Percentiles rank a stretch among this genome's conserved stretches.
Conservation (phyloP, 2,797 vertebrate species). For the Perodicticus potto region DNA sequence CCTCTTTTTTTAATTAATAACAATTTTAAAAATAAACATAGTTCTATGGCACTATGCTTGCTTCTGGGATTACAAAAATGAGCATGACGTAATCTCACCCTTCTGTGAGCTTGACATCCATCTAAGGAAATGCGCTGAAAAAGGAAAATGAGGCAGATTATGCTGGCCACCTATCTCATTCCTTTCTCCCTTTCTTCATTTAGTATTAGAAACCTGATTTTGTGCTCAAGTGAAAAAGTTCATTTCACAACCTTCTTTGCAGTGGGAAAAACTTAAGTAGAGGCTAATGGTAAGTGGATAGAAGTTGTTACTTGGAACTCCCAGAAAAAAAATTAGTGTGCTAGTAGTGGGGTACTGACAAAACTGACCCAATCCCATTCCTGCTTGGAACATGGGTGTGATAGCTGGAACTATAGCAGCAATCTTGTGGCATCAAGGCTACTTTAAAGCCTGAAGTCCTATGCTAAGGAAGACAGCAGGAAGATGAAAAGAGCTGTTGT, state of each 20-base stretch:
- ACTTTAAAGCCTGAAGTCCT: neutral
- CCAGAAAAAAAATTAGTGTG: slow-evolving; percentile 21
- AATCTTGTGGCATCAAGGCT: neutral
- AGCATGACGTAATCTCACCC: neutral
- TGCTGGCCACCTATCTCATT: neutral
- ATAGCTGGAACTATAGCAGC: neutral
- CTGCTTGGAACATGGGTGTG: neutral
- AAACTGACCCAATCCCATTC: neutral
- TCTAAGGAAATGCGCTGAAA: neutral
- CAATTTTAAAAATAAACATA: neutral
- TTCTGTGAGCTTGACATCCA: neutral
- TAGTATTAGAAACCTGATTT: slow-evolving; percentile 1
- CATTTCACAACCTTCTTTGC: neutral
- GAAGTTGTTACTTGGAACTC: neutral
- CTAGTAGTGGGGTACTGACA: neutral
- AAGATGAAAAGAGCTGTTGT: neutral
- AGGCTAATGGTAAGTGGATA: neutral
- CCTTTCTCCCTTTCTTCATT: neutral
- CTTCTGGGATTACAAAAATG: slow-evolving; percentile 18
- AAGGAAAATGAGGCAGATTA: slow-evolving; percentile 7
- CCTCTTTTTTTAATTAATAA: slow-evolving; percentile 13
- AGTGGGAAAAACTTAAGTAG: neutral
- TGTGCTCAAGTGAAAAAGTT: neutral
- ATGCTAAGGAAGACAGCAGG: neutral
- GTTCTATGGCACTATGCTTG: neutral